phyloP scores from a whole-genome alignment of 2,888 invertebrate species.

The Seladonia tumulorum region DNA sequence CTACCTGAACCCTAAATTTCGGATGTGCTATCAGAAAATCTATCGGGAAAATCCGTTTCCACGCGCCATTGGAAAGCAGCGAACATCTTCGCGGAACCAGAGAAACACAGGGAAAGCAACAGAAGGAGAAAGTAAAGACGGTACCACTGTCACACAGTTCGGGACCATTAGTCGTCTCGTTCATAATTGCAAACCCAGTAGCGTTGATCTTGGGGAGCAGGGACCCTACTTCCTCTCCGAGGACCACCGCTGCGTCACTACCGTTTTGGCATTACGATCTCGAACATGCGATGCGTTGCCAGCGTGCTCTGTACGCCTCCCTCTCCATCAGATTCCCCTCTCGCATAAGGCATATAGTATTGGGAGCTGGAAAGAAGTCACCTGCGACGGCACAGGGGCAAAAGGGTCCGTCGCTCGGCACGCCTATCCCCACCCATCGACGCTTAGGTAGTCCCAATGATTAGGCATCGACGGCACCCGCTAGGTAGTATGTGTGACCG shows the following conservation, averaged over 20 bases:
- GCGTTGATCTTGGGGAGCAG: background rate
- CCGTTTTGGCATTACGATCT: background rate
- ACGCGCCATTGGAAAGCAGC: background rate
- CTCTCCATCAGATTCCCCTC: too few relatives aligned
- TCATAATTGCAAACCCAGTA: background rate
- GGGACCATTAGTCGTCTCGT: background rate
- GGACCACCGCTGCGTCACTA: conserved; percentile 5
- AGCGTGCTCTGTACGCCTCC: too few relatives aligned
- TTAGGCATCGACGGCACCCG: too few relatives aligned
- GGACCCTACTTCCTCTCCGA: background rate
- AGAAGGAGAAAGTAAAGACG: background rate
- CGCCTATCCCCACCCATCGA: too few relatives aligned
- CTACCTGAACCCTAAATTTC: background rate
- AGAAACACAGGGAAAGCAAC: background rate
- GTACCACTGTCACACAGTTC: background rate
- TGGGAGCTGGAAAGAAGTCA: too few relatives aligned
- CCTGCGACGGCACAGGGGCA: too few relatives aligned
- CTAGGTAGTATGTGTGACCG: too few relatives aligned
- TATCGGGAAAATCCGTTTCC: background rate
- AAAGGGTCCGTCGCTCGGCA: too few relatives aligned
- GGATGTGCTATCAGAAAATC: background rate
- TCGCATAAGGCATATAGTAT: too few relatives aligned
- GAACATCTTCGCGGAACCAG: background rate
- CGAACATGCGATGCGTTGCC: too few relatives aligned
- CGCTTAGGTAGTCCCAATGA: too few relatives aligned